These are phyloP conservation scores for Melitaea athalia DNA, from an alignment of 2,888 invertebrate genomes.

Conservation along the genomic window DNA sequence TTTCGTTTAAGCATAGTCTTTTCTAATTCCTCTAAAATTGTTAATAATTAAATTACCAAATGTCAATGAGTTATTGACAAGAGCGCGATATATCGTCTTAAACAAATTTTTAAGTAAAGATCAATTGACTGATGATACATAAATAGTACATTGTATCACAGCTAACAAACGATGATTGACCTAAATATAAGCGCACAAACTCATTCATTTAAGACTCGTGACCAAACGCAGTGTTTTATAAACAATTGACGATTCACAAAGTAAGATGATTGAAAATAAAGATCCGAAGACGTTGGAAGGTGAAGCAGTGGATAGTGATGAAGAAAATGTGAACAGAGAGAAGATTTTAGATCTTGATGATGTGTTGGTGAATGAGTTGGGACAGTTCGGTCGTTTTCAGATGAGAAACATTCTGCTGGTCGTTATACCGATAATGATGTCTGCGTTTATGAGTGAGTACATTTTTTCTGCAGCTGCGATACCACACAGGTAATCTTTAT, in stretches of 20 bases:
- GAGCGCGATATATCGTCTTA: neutral
- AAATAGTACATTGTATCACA: neutral
- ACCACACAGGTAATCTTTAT: constrained; percentile 83
- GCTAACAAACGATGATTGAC: constrained; percentile 25
- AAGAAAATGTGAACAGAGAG: neutral
- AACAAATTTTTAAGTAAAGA: constrained; percentile 2
- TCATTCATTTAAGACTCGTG: constrained; percentile 20
- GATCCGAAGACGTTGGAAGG: neutral
- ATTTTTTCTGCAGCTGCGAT: constrained; percentile 87
- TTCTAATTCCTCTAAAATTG: too few relatives aligned
- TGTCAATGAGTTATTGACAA: neutral
- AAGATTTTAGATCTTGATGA: constrained; percentile 38
- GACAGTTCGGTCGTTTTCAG: constrained; percentile 85
- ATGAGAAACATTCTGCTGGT: constrained; percentile 79
- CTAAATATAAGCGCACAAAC: constrained; percentile 23
- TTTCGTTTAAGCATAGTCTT: too few relatives aligned
- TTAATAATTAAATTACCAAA: too few relatives aligned
- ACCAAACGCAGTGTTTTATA: neutral
- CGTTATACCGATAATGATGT: constrained; percentile 82
- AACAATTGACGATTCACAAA: constrained; percentile 7
- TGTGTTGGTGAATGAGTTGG: constrained; percentile 72
- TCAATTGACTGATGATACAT: constrained; percentile 6
- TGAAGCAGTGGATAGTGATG: neutral
- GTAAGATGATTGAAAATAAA: constrained; percentile 12
- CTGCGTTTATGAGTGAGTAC: constrained; percentile 84